Base-by-base conservation (phyloP, 1,140 invertebrate genomes). In the Brachionus paranguensis region DNA sequence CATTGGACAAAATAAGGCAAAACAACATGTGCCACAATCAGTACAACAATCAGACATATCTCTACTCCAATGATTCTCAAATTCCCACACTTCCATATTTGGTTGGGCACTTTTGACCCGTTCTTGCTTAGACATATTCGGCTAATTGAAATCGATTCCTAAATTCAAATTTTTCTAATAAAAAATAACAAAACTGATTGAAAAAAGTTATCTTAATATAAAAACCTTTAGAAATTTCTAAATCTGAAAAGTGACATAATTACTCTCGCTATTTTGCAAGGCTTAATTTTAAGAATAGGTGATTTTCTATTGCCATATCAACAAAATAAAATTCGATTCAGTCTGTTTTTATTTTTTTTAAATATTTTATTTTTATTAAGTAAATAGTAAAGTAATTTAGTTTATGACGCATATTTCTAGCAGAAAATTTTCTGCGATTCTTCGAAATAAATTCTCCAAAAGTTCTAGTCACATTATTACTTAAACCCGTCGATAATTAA, bases 241-340 rank as follows among this genome's bases (percentile, higher is more conserved):
- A 41, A 41, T 41, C n/a, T 6, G 0, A 43, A 72, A 10, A 41
- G 17, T 43, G n/a, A 47, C 33, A 76, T 50, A 50, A 50, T 76
- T 37, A 41, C 27, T 76, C 20, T 50, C 72, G 45, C 50, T 43
- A 72, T 72, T 72, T 43, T 72, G 37, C 29, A 43, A 20, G 17
- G 68, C n/a, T 20, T 17, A 72, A 20, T 17, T 43, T n/a, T 45
- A n/a, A 43, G 29, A 37, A 33, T 70, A 45, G 12, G 11, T 45
- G 47, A 60, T 76, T 76, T 50, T 76, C 45, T 29, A 76, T 76
- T 76, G 20, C 72, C 72, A 76, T 76, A 76, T n/a, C 72, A 76
- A 76, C 72, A 76, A 76, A 76, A 24, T n/a, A 43, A 72, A 41
- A 43, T 47, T 20, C 27, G 24, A 33, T 33, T n/a, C 6, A 41